phyloP scores from a whole-genome alignment of 2,797 vertebrate species.

The Enteromius viviparus region DNA sequence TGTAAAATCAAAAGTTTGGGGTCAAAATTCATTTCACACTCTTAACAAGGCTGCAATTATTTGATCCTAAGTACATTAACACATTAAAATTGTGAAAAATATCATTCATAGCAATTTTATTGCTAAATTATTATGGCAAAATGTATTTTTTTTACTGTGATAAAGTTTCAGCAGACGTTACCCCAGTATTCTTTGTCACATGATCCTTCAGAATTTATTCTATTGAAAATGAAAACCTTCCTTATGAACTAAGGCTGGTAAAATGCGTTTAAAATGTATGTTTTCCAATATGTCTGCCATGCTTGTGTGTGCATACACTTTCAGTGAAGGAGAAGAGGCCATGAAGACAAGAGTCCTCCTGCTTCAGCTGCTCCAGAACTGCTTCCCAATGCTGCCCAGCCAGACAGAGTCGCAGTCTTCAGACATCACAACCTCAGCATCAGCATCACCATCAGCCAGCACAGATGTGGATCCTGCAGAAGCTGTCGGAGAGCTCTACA shows the following conservation, averaged over 20 bases:
- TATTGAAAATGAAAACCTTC: background rate
- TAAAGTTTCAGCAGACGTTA: background rate
- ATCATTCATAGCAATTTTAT: background rate
- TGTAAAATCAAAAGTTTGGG: too few species aligned
- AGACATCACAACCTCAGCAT: slow-evolving; percentile 55
- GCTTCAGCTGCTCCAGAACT: slow-evolving; percentile 93
- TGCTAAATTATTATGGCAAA: background rate
- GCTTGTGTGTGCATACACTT: background rate
- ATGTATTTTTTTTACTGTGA: too few species aligned
- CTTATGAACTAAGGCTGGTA: background rate
- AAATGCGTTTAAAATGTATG: background rate
- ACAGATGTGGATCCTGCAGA: slow-evolving; percentile 65
- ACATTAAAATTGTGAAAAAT: background rate
- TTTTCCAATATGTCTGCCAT: background rate
- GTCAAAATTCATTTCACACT: background rate
- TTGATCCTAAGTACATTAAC: background rate
- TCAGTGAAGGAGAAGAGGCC: slow-evolving; percentile 84
- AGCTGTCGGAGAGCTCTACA: slow-evolving; percentile 87
- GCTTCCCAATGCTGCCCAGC: slow-evolving; percentile 84
- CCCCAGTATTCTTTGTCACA: background rate
- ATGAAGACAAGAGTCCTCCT: slow-evolving; percentile 87
- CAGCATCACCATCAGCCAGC: slow-evolving; percentile 47
- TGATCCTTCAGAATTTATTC: background rate
- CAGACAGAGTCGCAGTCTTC: slow-evolving; percentile 68
- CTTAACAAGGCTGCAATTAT: background rate